A percentile compares a stretch with the other conserved stretches of the same genome.
These are phyloP conservation scores for Perca schrenkii DNA, from an alignment of 2,113 vertebrate species.

Conservation along the genomic window DNA sequence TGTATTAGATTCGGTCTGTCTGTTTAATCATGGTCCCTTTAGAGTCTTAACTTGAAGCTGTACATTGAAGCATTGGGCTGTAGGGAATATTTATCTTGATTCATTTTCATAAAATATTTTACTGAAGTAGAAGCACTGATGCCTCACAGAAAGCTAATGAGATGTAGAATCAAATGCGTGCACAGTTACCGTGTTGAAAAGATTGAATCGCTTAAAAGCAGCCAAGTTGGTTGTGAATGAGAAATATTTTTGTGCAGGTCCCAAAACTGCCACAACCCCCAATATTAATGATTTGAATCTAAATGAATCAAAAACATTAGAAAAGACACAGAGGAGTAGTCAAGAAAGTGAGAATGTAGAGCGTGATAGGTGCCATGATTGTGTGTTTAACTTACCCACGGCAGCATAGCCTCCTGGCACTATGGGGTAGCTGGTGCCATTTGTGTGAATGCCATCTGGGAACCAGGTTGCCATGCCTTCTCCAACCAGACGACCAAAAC, in stretches of 20 bases:
- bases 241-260: background rate
- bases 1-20: slow-evolving; percentile 10
- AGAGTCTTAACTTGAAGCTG: background rate
- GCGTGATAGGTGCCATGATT: background rate
- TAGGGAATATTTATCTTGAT: slow-evolving; percentile 10
- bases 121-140: background rate
- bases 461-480: slow-evolving; percentile 99
- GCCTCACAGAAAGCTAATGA: slow-evolving; percentile 6
- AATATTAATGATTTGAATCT: background rate
- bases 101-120: slow-evolving; percentile 1
- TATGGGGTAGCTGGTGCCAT: slow-evolving; percentile 93
- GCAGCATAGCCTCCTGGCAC: slow-evolving; percentile 97
- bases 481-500: slow-evolving; percentile 96
- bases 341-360: background rate
- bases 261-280: background rate
- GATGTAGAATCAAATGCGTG: too few species aligned
- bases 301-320: background rate
- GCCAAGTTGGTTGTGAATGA: background rate
- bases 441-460: slow-evolving; percentile 95
- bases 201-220: background rate
- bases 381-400: slow-evolving; percentile 88
- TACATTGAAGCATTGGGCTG: background rate
- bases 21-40: slow-evolving; percentile 4
- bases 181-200: background rate
- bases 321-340: background rate